Conservation (phyloP, 2,888 invertebrate genomes). For the Stictocephala bisonia region DNA sequence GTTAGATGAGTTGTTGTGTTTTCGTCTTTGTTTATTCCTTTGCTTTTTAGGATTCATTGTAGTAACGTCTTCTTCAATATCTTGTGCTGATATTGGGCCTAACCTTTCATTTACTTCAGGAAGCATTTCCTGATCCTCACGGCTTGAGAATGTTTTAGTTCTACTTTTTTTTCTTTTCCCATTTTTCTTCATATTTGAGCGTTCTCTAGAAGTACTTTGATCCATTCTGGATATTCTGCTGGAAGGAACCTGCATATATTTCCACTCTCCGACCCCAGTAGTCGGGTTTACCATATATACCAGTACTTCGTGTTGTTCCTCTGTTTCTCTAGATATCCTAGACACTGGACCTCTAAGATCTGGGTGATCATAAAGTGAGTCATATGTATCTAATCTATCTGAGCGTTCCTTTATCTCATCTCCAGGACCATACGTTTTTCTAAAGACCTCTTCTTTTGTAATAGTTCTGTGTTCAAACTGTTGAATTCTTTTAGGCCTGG, state of each 20-base stretch:
- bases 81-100: too few relatives aligned
- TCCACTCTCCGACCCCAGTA: conserved; percentile 52
- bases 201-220: not conserved
- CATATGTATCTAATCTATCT: conserved; percentile 18
- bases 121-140: too few relatives aligned
- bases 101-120: too few relatives aligned
- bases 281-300: conserved; percentile 53
- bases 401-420: conserved; percentile 34
- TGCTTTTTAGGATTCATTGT: too few relatives aligned
- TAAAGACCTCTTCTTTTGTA: conserved; percentile 49
- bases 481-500: conserved; percentile 44
- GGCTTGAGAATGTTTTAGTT: too few relatives aligned
- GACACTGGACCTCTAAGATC: conserved; percentile 43
- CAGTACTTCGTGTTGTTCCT: conserved; percentile 41
- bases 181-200: too few relatives aligned
- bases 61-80: too few relatives aligned
- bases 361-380: conserved; percentile 36
- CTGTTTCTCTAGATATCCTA: conserved; percentile 10
- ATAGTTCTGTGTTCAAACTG: conserved; percentile 48
- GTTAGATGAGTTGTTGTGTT: too few relatives aligned
- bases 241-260: conserved; percentile 34
- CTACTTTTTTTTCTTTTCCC: not conserved
- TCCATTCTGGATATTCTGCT: not conserved
- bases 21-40: too few relatives aligned
- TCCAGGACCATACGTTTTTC: conserved; percentile 46